Evolutionary conservation across 2,113 vertebrate genomes (phyloP), one percentile per base, ranked within the genome.

Genomic region (human (Homo sapiens)): DNA sequence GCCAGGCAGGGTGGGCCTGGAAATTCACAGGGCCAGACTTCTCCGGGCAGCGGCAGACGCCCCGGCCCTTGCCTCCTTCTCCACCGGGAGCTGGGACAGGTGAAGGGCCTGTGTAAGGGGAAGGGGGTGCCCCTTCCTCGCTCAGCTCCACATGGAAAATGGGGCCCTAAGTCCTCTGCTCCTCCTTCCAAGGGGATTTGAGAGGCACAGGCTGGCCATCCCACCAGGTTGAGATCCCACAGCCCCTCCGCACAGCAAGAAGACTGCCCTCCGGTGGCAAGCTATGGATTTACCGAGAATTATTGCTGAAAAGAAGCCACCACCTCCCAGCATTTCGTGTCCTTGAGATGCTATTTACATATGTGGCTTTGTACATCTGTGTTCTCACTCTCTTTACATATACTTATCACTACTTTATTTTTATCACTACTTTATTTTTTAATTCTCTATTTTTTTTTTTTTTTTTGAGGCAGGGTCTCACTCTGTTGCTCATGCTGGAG

Each of bases 241-340:
- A 0, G 35, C 8, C 22, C 38, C n/a, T 43, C 25, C 0, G 9
- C 35, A 45, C 23, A 5, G 43, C 18, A 0, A 11, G 88, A 84
- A 70, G 25, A 52, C 23, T 30, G 12, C 78, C 61, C 55, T 55
- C 96, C 97, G 27, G 66, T 85, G 95, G 78, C 66, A n/a, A 8
- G 8, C 1, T 7, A 0, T 0, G 20, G 52, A 25, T 8, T 6
- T 22, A 78, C 40, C 45, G 27, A 23, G 78, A 82, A 43, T 76
- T 61, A 81, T 13, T 73, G 61, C 38, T 52, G 92, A 17, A 95
- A 72, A 85, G 10, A 35, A 61, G 50, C n/a, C 1, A 23, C 78
- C 70, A 61, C 40, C 25, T 18, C 25, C 70, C 2, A 38, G 61
- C 27, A 8, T 25, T 66, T 27, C 3, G 45, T 12, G 20, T 22